These are phyloP conservation scores for Antigone vipio DNA, from an alignment of 2,113 vertebrate genomes.

Conservation along the genomic window DNA sequence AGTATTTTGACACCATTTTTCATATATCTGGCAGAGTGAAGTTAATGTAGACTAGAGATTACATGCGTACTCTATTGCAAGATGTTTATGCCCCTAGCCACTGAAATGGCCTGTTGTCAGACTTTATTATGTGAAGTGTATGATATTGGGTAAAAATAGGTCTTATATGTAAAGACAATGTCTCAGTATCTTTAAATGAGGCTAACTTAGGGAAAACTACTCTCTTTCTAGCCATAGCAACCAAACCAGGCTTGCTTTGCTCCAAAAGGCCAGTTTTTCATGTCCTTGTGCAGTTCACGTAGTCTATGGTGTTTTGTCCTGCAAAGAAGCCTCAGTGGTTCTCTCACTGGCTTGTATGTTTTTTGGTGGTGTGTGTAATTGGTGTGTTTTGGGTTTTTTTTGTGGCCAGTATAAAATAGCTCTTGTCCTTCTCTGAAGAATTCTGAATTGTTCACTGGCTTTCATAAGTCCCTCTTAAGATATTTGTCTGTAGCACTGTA, in stretches of 20 bases:
- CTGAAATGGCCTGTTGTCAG: slow-evolving; percentile 18
- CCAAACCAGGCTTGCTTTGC: not conserved
- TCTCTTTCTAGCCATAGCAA: not conserved
- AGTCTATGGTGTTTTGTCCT: not conserved
- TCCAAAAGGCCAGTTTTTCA: not conserved
- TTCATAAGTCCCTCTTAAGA: not conserved
- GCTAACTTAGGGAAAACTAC: not conserved
- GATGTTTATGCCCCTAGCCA: slow-evolving; percentile 35
- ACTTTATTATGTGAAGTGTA: not conserved
- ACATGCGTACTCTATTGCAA: not conserved
- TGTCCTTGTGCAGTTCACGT: not conserved
- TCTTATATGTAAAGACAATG: not conserved
- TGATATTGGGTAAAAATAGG: not conserved
- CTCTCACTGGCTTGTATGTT: accelerated
- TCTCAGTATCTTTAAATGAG: not conserved
- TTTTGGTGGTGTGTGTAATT: not conserved
- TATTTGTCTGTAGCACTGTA: not conserved
- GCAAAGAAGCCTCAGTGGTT: not conserved
- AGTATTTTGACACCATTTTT: slow-evolving; percentile 15
- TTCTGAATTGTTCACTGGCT: not conserved
- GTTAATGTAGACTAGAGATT: not conserved
- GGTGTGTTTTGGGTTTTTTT: not conserved
- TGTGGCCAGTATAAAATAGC: not conserved
- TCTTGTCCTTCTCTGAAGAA: not conserved
- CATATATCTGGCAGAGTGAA: not conserved